These are phyloP conservation scores for Zygaena filipendulae DNA, from an alignment of 2,888 invertebrate species.

Conservation along the genomic window DNA sequence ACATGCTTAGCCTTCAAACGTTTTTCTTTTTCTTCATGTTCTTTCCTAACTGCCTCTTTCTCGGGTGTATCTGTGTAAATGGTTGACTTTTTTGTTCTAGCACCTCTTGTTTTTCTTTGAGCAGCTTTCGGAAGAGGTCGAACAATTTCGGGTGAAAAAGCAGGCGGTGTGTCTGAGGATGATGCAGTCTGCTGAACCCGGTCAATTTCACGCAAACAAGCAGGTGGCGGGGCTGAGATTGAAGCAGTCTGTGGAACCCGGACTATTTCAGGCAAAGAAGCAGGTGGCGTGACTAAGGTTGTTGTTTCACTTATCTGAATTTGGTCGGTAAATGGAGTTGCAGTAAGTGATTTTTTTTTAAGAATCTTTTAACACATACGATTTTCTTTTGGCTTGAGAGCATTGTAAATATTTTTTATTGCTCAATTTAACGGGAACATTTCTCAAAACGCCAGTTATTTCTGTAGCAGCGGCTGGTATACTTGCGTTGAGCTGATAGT, in stretches of 20 bases:
- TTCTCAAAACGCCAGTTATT: no score
- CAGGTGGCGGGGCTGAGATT: no score
- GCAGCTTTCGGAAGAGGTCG: constrained; percentile 8
- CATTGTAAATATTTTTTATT: no score
- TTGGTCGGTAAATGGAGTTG: no score
- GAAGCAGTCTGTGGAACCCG: no score
- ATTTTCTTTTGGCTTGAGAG: no score
- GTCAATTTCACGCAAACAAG: background rate
- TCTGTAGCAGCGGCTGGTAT: no score
- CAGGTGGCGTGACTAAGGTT: constrained; percentile 3
- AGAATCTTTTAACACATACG: no score
- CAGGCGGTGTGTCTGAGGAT: constrained; percentile 4
- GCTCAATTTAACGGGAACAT: no score
- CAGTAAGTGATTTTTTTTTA: no score
- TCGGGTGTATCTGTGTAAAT: constrained; percentile 18
- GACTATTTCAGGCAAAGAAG: constrained; percentile 9
- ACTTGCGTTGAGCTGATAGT: no score
- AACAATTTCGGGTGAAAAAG: constrained; percentile 11
- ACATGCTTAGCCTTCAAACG: constrained; percentile 11
- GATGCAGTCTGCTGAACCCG: constrained; percentile 2
- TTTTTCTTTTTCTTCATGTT: constrained; percentile 14
- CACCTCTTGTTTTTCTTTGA: constrained; percentile 8
- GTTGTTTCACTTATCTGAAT: no score
- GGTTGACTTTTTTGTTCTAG: constrained; percentile 5
- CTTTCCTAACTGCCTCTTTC: constrained; percentile 17